Evolutionary conservation across 2,888 invertebrate species (phyloP).

Genomic region (Heliconius sara): DNA sequence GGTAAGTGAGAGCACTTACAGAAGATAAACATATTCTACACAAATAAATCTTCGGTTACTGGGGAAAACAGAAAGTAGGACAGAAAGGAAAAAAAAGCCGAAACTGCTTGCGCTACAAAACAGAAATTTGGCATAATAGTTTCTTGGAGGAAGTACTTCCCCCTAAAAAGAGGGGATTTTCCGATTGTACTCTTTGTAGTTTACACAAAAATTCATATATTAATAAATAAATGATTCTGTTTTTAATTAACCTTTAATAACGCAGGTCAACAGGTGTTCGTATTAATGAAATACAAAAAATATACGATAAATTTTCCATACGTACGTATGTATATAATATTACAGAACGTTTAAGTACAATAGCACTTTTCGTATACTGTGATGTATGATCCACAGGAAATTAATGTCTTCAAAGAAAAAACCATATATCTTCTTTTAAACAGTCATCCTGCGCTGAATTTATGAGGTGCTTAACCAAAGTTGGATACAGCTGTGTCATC

Average conservation of each 20-base stretch:
- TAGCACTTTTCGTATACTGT: slow-evolving; percentile 12
- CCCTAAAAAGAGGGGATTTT: too few species aligned
- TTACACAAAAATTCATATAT: too few species aligned
- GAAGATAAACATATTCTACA: too few species aligned
- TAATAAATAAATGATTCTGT: too few species aligned
- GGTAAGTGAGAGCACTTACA: too few species aligned
- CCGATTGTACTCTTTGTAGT: too few species aligned
- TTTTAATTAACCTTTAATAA: background rate
- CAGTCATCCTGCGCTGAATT: slow-evolving; percentile 15
- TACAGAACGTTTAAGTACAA: slow-evolving; percentile 3
- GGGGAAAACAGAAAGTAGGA: too few species aligned
- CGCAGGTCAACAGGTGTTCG: background rate
- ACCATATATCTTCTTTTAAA: slow-evolving; percentile 26
- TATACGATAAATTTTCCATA: background rate
- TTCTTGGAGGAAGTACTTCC: too few species aligned
- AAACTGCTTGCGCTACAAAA: too few species aligned
- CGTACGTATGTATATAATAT: background rate
- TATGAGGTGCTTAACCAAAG: background rate
- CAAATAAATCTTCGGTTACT: too few species aligned
- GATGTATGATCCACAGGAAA: slow-evolving; percentile 40
- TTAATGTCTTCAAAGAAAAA: slow-evolving; percentile 32
- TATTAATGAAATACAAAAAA: background rate
- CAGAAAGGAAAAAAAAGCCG: too few species aligned
- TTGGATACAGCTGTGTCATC: background rate
- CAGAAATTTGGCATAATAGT: too few species aligned